Evolutionary conservation across 1,140 invertebrate genomes (phyloP).

Genomic region (Drosophila sulfurigaster): DNA sequence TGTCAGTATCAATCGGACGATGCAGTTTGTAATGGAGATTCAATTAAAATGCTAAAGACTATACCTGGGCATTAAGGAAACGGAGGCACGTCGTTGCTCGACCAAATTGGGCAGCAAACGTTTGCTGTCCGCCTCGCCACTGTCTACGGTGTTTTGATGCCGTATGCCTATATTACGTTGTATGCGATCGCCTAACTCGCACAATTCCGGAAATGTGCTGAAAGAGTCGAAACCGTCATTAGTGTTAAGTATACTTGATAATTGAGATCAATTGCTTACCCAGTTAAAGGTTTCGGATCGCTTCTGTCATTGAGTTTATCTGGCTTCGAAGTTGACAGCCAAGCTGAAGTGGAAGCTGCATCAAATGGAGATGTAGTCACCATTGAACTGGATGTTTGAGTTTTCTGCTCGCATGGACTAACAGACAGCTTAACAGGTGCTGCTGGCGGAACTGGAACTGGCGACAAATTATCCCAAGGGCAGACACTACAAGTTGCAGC

Average conservation of each 20-base stretch:
- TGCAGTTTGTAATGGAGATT: too few relatives aligned
- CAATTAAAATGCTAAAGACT: too few relatives aligned
- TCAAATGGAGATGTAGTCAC: constrained; percentile 9
- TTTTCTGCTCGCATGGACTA: constrained; percentile 73
- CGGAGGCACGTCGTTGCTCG: constrained; percentile 84
- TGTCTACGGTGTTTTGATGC: constrained; percentile 88
- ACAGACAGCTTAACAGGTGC: constrained; percentile 65
- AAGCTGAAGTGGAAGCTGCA: not conserved
- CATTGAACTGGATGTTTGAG: not conserved
- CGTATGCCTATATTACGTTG: constrained; percentile 87
- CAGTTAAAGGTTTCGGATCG: constrained; percentile 14
- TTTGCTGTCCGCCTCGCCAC: constrained; percentile 75
- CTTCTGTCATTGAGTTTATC: not conserved
- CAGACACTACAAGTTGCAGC: constrained; percentile 89
- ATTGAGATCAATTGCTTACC: constrained; percentile 38
- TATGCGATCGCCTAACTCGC: constrained; percentile 87
- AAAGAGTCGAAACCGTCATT: not conserved
- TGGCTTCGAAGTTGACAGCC: not conserved
- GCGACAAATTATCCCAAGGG: constrained; percentile 87
- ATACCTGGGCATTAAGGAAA: constrained; percentile 78
- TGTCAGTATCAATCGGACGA: too few relatives aligned
- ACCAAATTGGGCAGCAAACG: constrained; percentile 68
- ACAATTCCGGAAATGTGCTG: constrained; percentile 90
- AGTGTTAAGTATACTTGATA: not conserved
- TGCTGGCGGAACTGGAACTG: constrained; percentile 33